Percentiles rank a stretch among this genome's conserved stretches.
Conservation (phyloP, 2,797 vertebrate genomes). For the Pteropus rufus region DNA sequence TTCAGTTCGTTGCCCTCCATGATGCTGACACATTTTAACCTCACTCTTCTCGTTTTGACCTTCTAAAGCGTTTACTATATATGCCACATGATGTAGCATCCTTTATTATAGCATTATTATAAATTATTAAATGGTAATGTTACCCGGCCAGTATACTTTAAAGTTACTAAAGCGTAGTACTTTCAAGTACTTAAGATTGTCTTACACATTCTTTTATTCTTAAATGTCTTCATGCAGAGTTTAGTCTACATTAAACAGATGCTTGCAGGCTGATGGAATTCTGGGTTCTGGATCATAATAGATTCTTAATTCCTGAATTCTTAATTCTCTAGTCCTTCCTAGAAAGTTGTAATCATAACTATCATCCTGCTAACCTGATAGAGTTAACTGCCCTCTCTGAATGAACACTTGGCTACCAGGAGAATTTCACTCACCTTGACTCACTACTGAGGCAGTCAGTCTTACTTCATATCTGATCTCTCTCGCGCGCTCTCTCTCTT, state of each 20-base stretch:
- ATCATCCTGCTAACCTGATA: background rate
- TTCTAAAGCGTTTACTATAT: background rate
- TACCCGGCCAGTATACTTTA: background rate
- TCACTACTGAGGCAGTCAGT: background rate
- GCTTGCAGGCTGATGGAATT: background rate
- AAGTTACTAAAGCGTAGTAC: background rate
- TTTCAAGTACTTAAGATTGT: background rate
- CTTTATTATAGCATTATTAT: background rate
- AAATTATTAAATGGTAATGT: background rate
- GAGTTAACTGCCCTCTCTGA: background rate
- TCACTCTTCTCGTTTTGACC: background rate
- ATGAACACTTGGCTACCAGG: background rate
- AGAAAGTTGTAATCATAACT: background rate
- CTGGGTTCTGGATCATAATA: background rate
- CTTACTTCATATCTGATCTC: background rate
- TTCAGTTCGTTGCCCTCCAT: background rate
- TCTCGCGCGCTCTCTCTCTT: too few relatives aligned
- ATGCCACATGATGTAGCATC: background rate
- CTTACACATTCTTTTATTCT: background rate
- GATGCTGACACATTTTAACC: background rate
- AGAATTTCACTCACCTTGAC: slow-evolving; percentile 29
- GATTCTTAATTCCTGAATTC: background rate
- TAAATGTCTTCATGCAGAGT: background rate
- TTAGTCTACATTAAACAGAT: background rate
- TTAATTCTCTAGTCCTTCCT: background rate